These are phyloP conservation scores for Amniataba percoides DNA, from an alignment of 2,797 vertebrate species.

Conservation along the genomic window DNA sequence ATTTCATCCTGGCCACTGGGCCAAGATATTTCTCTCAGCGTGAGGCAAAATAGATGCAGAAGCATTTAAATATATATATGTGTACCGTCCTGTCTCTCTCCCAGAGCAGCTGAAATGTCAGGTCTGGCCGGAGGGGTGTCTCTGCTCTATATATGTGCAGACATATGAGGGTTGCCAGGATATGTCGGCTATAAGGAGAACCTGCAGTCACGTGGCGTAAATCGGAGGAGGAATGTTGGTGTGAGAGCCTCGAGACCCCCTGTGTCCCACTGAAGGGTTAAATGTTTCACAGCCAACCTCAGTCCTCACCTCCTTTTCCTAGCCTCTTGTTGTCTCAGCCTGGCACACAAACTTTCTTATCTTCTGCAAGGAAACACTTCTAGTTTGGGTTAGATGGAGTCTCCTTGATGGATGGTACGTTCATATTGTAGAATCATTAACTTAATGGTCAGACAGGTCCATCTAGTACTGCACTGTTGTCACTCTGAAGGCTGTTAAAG, in stretches of 20 bases:
- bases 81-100: constrained; percentile 4
- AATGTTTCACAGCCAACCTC: constrained; percentile 21
- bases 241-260: constrained; percentile 24
- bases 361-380: not conserved
- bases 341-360: constrained; percentile 1
- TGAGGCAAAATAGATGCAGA: constrained; percentile 3
- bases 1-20: constrained; percentile 40
- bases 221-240: constrained; percentile 67
- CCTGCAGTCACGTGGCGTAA: constrained; percentile 65
- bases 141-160: constrained; percentile 28
- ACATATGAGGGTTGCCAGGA: constrained; percentile 52
- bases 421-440: not conserved
- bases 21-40: constrained; percentile 44
- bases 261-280: constrained; percentile 37
- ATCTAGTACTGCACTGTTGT: too few relatives aligned
- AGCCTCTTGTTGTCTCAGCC: constrained; percentile 20
- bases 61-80: constrained; percentile 42
- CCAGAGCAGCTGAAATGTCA: constrained; percentile 49
- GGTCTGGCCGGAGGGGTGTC: constrained; percentile 27
- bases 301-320: not conserved
- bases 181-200: constrained; percentile 44
- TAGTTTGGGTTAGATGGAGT: not conserved
- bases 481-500: not conserved
- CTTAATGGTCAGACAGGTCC: not conserved
- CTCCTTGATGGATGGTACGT: not conserved